Percentiles rank a stretch among this genome's conserved stretches.
phyloP scores from a whole-genome alignment of 2,113 vertebrate species.

The Penelope pileata region DNA sequence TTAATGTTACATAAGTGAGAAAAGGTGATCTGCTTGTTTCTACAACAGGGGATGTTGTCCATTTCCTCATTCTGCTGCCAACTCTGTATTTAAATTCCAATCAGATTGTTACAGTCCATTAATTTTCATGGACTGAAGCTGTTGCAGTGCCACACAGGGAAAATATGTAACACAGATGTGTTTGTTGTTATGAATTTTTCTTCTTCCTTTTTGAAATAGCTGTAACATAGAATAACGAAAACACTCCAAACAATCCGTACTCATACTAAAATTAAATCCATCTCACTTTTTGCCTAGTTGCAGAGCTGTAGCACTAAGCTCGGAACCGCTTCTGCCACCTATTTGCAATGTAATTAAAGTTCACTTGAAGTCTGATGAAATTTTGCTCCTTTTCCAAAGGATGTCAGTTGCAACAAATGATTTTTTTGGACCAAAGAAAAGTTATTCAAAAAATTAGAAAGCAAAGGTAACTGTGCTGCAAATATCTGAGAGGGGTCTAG shows the following conservation, averaged over 20 bases:
- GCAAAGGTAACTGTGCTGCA: neutral
- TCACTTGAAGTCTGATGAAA: slow-evolving; percentile 44
- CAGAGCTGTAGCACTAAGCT: neutral
- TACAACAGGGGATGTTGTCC: neutral
- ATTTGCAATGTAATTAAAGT: slow-evolving; percentile 13
- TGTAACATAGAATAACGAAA: slow-evolving; percentile 51
- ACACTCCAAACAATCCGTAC: slow-evolving; percentile 1
- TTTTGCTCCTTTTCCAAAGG: neutral
- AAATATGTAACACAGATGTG: slow-evolving; percentile 62
- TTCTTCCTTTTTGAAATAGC: neutral
- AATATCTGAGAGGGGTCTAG: neutral
- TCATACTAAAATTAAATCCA: neutral
- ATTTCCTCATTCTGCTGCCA: neutral
- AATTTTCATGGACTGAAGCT: slow-evolving; percentile 33
- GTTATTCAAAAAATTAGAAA: slow-evolving; percentile 25
- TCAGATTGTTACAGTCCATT: slow-evolving; percentile 45
- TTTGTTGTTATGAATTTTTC: slow-evolving; percentile 2
- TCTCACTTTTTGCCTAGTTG: neutral
- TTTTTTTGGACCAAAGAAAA: slow-evolving; percentile 18
- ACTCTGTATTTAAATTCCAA: slow-evolving; percentile 35
- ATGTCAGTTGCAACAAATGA: neutral
- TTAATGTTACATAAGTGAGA: neutral
- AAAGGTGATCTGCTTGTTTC: neutral
- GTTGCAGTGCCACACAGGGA: slow-evolving; percentile 37
- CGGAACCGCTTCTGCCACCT: slow-evolving; percentile 5